These are phyloP conservation scores for Propithecus coquereli DNA, from an alignment of 2,113 vertebrate genomes.

Conservation along the genomic window DNA sequence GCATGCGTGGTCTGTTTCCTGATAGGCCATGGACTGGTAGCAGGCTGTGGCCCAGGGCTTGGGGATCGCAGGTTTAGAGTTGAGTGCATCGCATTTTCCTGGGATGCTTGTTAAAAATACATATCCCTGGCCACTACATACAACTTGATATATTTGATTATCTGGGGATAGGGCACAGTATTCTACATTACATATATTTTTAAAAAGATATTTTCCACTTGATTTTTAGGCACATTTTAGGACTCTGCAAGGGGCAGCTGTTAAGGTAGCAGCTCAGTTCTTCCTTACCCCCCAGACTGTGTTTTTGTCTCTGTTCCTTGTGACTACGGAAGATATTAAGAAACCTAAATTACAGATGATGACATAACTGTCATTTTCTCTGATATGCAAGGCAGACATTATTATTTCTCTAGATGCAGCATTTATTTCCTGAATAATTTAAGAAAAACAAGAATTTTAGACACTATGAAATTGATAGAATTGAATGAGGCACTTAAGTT, in stretches of 20 bases:
- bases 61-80: not conserved
- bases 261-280: not conserved
- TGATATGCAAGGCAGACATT: not conserved
- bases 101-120: not conserved
- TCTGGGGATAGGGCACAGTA: not conserved
- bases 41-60: no score
- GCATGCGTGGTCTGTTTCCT: no score
- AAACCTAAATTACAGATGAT: not conserved
- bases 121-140: not conserved
- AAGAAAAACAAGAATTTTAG: constrained; percentile 9
- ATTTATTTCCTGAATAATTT: constrained; percentile 43
- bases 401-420: not conserved
- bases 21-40: no score
- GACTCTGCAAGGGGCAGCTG: not conserved
- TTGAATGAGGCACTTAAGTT: not conserved
- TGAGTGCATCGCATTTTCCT: not conserved
- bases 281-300: not conserved
- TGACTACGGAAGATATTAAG: not conserved
- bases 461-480: not conserved
- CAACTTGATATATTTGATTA: not conserved
- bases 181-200: not conserved
- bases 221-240: not conserved
- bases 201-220: not conserved
- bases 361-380: constrained; percentile 4
- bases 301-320: not conserved